Conservation (phyloP, 1,140 invertebrate genomes). For the Bombus pascuorum region DNA sequence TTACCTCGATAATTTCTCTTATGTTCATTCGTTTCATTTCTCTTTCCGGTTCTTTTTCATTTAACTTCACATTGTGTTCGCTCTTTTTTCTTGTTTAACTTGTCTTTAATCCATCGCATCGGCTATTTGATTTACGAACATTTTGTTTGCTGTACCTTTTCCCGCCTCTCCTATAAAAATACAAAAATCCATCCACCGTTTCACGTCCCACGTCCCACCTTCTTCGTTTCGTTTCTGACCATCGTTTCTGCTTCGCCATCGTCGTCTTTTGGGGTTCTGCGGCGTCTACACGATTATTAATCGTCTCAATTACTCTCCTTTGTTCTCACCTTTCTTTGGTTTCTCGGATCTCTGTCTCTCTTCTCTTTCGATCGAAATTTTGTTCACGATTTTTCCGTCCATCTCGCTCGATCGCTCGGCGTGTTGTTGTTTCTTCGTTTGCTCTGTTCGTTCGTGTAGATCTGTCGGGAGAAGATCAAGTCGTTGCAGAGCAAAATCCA, state of each 20-base stretch:
- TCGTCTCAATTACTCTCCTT: constrained; percentile 39
- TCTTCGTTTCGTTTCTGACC: constrained; percentile 33
- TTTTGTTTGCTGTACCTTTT: constrained; percentile 85
- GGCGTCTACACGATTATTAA: neutral
- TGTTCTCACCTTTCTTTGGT: constrained; percentile 65
- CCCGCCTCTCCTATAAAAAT: constrained; percentile 35
- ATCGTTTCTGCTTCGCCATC: constrained; percentile 25
- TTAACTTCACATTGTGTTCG: constrained; percentile 46
- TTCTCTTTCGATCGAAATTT: neutral
- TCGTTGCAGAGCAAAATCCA: constrained; percentile 94
- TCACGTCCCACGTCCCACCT: constrained; percentile 11
- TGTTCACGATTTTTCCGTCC: constrained; percentile 27
- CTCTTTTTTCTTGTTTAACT: constrained; percentile 74
- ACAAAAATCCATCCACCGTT: constrained; percentile 26
- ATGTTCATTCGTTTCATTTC: neutral
- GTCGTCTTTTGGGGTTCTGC: constrained; percentile 8
- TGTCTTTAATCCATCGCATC: constrained; percentile 65
- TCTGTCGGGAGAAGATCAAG: constrained; percentile 92
- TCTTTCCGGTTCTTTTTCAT: neutral
- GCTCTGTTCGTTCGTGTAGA: constrained; percentile 63
- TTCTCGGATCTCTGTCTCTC: constrained; percentile 47
- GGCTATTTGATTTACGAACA: constrained; percentile 84
- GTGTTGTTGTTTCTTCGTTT: constrained; percentile 42
- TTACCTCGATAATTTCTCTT: neutral
- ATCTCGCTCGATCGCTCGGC: constrained; percentile 61